Evolutionary conservation across 2,113 vertebrate genomes (phyloP).

Genomic region (Parotia lawesii): DNA sequence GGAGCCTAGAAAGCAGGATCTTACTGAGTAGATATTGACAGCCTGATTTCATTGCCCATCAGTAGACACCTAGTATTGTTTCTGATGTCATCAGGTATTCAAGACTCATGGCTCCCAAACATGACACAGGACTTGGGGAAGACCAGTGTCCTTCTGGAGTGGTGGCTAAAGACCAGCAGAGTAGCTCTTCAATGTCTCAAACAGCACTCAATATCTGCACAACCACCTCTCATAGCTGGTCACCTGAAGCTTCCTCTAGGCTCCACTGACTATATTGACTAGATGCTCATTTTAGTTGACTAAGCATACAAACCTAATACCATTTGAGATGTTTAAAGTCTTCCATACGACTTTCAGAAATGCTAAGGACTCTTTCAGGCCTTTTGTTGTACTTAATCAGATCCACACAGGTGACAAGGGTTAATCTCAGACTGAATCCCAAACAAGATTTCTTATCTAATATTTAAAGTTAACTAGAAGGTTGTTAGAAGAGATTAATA

Average conservation of each 20-base stretch:
- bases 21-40: not conserved
- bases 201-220: not conserved
- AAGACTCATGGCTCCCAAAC: not conserved
- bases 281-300: not conserved
- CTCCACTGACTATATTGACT: not conserved
- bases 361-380: not conserved
- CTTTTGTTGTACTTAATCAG: not conserved
- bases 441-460: not conserved
- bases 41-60: not conserved
- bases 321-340: not conserved
- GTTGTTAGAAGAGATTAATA: not conserved
- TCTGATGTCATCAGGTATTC: not conserved
- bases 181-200: not conserved
- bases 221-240: not conserved
- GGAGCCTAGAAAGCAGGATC: not conserved
- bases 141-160: not conserved
- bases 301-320: not conserved
- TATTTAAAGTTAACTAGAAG: not conserved
- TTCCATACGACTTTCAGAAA: not conserved
- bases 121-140: not conserved
- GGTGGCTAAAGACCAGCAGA: not conserved
- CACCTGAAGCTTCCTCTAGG: not conserved
- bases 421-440: not conserved
- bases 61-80: not conserved
- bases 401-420: not conserved